Base-by-base conservation (phyloP, 2,888 invertebrate species). In the Yponomeuta evonymella region DNA sequence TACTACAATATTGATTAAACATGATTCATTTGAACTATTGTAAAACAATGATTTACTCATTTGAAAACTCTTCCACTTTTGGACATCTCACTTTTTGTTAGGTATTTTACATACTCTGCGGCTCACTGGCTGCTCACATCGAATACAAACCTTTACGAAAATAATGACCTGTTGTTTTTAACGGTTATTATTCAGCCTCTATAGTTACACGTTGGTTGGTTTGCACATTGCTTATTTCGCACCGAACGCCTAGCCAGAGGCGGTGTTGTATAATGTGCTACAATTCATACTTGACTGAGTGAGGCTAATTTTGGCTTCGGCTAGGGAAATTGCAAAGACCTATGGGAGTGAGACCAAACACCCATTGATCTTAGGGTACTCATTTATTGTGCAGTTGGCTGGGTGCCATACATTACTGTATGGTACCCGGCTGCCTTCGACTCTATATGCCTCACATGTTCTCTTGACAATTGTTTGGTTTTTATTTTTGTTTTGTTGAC, bases 111-210 rank as follows among this genome's bases (percentile, higher is more conserved):
- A 23, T 23, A 15, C 51, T 58, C 51, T 4, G 15, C 15, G 12
- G 51, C 51, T 58, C 51, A 12, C 51, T 12, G 10, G 51, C 10
- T 51, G 51, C 6, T 51, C 51, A 3, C 51, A 58, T 58, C 15
- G 51, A 58, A 58, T 58, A 15, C 51, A 58, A 1, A 58, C 2
- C 51, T 15, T 58, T 58, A 58, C 23, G n/a, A 15, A 43, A 67
- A 67, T 66, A 81, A 79, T 76, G 82, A 83, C 81, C 81, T 83
- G 83, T 79, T 83, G 79, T 81, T 80, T 58, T 79, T 79, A 78
- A 79, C 77, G 75, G 79, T 79, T 75, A 74, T 63, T 48, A 48
- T n/a, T 11, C 23, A 68, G 68, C 43, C 66, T 63, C 62, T 67
- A 70, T 64, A 72, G 12, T 70, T 70, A 70, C 51, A 66, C 48